These are phyloP conservation scores for Halictus rubicundus DNA, from an alignment of 1,140 invertebrate genomes.

Conservation along the genomic window DNA sequence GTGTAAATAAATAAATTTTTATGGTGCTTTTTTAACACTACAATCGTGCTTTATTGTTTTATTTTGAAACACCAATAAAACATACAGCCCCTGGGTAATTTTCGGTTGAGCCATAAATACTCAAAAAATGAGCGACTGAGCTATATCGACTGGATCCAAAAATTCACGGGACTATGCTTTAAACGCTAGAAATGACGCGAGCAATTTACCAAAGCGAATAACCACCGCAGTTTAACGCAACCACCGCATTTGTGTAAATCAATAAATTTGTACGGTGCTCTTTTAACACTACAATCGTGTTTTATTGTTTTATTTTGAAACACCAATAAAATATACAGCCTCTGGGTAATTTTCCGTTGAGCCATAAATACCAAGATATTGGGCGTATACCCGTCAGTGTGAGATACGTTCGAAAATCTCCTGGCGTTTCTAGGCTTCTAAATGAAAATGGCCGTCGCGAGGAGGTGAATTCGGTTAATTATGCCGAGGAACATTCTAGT, in stretches of 20 bases:
- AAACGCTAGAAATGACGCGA: background rate
- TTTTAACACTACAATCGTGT: background rate
- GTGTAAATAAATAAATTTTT: background rate
- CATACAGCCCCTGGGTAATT: background rate
- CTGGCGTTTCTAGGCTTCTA: no score
- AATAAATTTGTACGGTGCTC: background rate
- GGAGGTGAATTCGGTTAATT: no score
- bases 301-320: background rate
- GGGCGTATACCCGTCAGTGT: no score
- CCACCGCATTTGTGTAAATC: background rate
- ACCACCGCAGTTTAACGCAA: background rate
- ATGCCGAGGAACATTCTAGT: no score
- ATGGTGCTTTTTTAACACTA: background rate
- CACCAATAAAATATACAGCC: no score
- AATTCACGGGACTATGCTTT: conserved; percentile 6
- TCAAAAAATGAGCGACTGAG: background rate
- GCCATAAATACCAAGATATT: conserved; percentile 11
- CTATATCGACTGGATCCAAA: conserved; percentile 27
- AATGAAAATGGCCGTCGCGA: no score
- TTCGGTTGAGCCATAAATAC: background rate
- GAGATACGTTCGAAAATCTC: no score
- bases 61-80: no score
- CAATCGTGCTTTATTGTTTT: background rate
- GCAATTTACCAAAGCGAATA: background rate
- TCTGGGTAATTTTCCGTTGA: background rate